Base-by-base conservation (phyloP, 1,140 invertebrate species). In the Panagrolaimus sp. region DNA sequence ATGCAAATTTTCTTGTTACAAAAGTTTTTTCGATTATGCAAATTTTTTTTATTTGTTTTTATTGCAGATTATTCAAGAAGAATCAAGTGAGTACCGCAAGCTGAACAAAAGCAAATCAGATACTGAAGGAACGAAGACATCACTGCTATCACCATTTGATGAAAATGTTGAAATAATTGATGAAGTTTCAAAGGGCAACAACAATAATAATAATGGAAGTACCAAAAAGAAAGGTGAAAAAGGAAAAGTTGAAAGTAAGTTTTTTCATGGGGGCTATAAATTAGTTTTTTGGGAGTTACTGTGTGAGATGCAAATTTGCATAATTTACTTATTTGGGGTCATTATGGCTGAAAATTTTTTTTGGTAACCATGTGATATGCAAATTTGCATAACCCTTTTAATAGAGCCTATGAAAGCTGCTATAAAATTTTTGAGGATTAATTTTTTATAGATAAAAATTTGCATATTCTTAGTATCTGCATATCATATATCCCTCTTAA, bases 61-160 rank as follows among this genome's bases (percentile, higher is more conserved):
- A n/a, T n/a, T n/a, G n/a, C 16, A 69, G 66, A 68, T 70, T 31
- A 70, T 70, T 13, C 68, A 70, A 68, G 45, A 70, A 69, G 68
- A 70, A 38, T 67, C 65, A 43, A 70, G 13, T n/a, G 57, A 62
- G 16, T 48, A 71, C 14, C 51, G 62, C 7, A 20, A 38, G 13
- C 20, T 43, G 8, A 70, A 70, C 13, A 45, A 31, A n/a, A 48
- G 63, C 13, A 70, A 27, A 23, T 44, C 38, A 16, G 72, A 70
- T 23, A 48, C 20, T 27, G 51, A 57, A 27, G 27, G 48, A 1
- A 71, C 70, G 20, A 71, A 71, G 48, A 69, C 46, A 13, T 71
- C 70, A 11, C 38, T 71, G 45, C 38, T 71, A 8, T 44, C 67
- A 25, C 45, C 44, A 13, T 47, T 38, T 38, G 67, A 46, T 11